phyloP scores from a whole-genome alignment of 2,113 vertebrate species.

The Athene cunicularia region DNA sequence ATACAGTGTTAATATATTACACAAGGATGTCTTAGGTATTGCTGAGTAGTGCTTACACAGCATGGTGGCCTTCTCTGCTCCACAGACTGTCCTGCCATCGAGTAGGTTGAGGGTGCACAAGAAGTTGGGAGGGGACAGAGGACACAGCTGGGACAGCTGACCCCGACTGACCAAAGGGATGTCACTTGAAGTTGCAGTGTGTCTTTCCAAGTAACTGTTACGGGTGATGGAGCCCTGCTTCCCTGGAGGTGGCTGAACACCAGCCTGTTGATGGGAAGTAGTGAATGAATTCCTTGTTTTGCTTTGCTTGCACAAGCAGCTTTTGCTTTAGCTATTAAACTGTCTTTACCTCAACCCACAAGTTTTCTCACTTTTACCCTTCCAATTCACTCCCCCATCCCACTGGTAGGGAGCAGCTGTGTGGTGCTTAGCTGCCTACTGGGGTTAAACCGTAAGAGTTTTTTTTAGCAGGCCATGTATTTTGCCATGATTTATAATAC shows the following conservation, averaged over 20 bases:
- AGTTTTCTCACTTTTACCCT: neutral
- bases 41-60: neutral
- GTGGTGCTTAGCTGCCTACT: neutral
- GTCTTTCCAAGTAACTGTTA: neutral
- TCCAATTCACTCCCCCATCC: neutral
- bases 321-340: neutral
- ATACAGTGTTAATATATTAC: neutral
- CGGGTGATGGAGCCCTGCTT: fast-evolving
- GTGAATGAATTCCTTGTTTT: neutral
- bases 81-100: fast-evolving
- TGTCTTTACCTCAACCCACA: neutral
- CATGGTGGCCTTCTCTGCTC: neutral
- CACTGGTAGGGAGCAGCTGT: neutral
- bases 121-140: neutral
- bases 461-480: neutral
- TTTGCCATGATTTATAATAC: neutral
- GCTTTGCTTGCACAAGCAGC: neutral
- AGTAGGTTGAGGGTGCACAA: neutral
- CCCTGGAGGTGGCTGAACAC: neutral
- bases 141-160: too few species aligned
- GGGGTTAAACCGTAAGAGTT: neutral
- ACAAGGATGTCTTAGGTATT: neutral
- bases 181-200: fast-evolving
- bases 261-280: neutral
- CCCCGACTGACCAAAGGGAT: neutral